These are phyloP conservation scores for Ambastaia sidthimunki DNA, from an alignment of 2,797 vertebrate genomes.

Conservation along the genomic window DNA sequence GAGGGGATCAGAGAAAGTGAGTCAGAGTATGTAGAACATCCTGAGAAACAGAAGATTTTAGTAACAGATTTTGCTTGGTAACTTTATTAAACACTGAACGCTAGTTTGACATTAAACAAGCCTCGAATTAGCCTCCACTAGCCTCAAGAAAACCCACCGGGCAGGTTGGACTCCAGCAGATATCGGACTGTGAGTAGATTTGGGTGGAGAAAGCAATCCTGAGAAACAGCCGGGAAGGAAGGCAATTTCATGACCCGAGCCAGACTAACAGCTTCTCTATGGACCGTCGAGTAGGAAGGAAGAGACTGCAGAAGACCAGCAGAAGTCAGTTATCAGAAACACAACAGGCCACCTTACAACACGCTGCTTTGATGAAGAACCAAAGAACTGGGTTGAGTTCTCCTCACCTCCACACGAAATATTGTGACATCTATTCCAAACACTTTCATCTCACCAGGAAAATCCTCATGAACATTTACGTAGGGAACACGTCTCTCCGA, in stretches of 20 bases:
- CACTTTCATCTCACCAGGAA: slow-evolving; percentile 75
- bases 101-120: not conserved
- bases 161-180: slow-evolving; percentile 88
- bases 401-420: slow-evolving; percentile 73
- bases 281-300: slow-evolving; percentile 78
- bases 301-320: slow-evolving; percentile 75
- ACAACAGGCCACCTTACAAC: not conserved
- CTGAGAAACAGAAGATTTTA: not conserved
- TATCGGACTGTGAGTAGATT: slow-evolving; percentile 85
- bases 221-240: slow-evolving; percentile 84
- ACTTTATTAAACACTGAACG: not conserved
- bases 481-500: slow-evolving; percentile 72
- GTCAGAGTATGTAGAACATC: not conserved
- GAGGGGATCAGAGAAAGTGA: not conserved
- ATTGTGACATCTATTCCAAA: slow-evolving; percentile 63
- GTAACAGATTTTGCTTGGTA: not conserved
- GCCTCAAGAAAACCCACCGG: slow-evolving; percentile 74
- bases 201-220: slow-evolving; percentile 85
- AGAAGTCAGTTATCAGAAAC: not conserved
- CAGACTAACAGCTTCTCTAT: slow-evolving; percentile 74
- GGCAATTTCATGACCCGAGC: slow-evolving; percentile 81
- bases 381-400: not conserved
- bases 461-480: slow-evolving; percentile 64
- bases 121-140: not conserved
- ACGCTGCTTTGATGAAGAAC: not conserved